Base-by-base conservation (phyloP, 2,113 vertebrate species). In the Phylloscopus trochilus region DNA sequence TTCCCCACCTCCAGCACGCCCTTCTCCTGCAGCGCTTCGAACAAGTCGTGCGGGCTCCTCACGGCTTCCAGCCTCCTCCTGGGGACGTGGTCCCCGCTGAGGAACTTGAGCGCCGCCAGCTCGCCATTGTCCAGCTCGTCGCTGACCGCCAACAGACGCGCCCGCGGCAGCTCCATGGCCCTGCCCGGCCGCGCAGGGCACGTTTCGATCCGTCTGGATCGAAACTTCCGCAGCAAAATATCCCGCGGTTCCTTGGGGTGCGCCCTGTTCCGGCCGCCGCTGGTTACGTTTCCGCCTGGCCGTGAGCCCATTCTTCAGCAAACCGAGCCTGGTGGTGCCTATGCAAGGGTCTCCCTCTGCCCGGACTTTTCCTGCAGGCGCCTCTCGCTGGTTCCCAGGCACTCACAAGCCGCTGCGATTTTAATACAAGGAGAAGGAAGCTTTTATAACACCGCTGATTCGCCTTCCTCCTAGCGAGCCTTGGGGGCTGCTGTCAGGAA, bases 31-130 rank as follows among this genome's bases (percentile, higher is more conserved):
- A 98, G 91, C 14, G 12, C 91, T 18, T 74, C 64, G 62, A 98
- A 97, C 14, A 98, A 64, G 8, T 31, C 66, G 52, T 96, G 55
- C 4, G 95, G 64, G 44, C 95, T 94, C 13, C 79, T 41, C 18
- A 92, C 96, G 72, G 39, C 60, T 28, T 97, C 96, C 66, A 96
- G 97, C 58, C 67, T 96, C 78, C 18, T 84, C 15, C 88, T 43
- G 12, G 91, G 86, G 16, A 98, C 66, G 43, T 93, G 5, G 17
- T 98, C 96, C 82, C 85, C 78, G 92, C 97, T 94, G 37, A 98
- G 95, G 77, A 98, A 98, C 43, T 98, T 98, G 28, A 98, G 88
- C 26, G 90, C 90, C 5, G 28, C 89, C 76, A 98, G 31, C 21
- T 98, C 97, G 1, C 85, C 68, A 9, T 52, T 68, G 37, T 2